Conservation (phyloP, 2,888 invertebrate genomes). For the Lepidochrysops patricia region DNA sequence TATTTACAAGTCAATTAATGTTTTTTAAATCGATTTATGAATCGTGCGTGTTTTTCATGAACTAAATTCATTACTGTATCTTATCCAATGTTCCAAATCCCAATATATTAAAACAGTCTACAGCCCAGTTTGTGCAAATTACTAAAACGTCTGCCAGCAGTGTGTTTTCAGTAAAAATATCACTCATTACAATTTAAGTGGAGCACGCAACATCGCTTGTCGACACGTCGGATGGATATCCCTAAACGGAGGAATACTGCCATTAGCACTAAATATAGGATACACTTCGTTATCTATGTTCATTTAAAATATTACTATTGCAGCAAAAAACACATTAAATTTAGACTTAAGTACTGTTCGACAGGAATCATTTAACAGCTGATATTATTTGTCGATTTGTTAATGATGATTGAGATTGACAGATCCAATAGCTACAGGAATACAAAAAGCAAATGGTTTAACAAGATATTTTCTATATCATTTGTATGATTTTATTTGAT, state of each 20-base stretch:
- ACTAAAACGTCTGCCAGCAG: neutral
- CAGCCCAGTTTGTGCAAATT: neutral
- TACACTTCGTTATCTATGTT: neutral
- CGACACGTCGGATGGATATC: neutral
- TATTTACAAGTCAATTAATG: too few species aligned
- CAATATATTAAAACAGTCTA: neutral
- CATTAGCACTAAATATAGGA: constrained; percentile 3
- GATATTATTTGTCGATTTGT: neutral
- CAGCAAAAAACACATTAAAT: neutral
- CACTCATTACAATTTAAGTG: neutral
- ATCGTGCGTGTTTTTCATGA: too few species aligned
- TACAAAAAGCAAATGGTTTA: neutral
- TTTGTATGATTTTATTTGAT: neutral
- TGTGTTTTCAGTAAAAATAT: neutral
- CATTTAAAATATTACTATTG: neutral
- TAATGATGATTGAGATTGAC: neutral
- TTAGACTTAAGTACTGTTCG: neutral
- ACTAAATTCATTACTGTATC: too few species aligned
- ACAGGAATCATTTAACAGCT: neutral
- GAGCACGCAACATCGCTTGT: neutral
- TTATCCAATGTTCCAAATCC: neutral
- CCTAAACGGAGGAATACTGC: neutral
- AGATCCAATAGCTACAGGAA: neutral
- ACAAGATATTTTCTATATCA: neutral
- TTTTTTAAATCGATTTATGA: too few species aligned